These are phyloP conservation scores for Elysia crispata DNA, from an alignment of 2,888 invertebrate genomes.

Conservation along the genomic window DNA sequence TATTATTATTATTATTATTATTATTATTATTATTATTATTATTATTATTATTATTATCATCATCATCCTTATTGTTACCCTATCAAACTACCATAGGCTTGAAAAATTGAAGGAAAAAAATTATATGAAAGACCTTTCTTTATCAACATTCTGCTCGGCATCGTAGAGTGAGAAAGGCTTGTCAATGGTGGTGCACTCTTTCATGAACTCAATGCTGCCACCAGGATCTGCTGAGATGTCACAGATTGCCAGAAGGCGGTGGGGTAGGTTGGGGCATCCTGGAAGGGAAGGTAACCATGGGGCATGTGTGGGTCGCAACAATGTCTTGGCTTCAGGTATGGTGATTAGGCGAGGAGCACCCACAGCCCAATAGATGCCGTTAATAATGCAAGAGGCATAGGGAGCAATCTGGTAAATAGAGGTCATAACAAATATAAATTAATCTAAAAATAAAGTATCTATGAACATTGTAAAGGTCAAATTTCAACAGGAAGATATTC, in stretches of 20 bases:
- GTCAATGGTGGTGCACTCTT: conserved; percentile 99
- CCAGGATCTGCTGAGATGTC: conserved; percentile 99
- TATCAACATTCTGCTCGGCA: conserved; percentile 97
- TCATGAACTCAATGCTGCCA: conserved; percentile 99
- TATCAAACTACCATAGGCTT: no score
- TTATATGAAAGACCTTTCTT: conserved; percentile 83
- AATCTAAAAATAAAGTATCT: no score
- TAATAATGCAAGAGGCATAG: conserved; percentile 96
- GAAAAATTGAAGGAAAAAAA: no score
- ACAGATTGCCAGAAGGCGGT: conserved; percentile 90
- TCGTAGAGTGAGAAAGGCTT: conserved; percentile 99
- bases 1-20: no score
- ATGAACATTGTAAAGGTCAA: no score
- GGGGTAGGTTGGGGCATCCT: conserved; percentile 76
- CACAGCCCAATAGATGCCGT: conserved; percentile 99
- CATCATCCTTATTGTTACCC: no score
- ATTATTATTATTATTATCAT: no score
- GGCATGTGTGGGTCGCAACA: conserved; percentile 88
- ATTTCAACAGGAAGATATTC: no score
- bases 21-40: no score
- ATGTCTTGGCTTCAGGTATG: conserved; percentile 97
- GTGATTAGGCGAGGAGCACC: conserved; percentile 96
- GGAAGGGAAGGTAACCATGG: conserved; percentile 91
- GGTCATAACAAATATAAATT: background rate
- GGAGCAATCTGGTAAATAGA: conserved; percentile 89